A percentile compares a stretch with the other conserved stretches of the same genome.
phyloP scores from a whole-genome alignment of 2,888 invertebrate genomes.

The Andrena praecox region DNA sequence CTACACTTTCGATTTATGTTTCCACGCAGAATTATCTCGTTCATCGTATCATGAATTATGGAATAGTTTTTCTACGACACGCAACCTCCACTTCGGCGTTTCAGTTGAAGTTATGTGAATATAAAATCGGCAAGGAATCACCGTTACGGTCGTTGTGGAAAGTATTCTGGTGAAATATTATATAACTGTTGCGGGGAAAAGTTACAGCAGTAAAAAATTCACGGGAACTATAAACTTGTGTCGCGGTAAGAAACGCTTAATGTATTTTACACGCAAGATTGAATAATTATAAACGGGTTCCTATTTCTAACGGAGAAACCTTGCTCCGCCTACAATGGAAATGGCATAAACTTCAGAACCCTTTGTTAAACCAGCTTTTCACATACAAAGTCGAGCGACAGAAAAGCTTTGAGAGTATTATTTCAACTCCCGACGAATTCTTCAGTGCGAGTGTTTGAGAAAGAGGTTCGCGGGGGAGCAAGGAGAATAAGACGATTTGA shows the following conservation, averaged over 20 bases:
- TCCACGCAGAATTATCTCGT: neutral
- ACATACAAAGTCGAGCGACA: neutral
- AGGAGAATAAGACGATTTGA: conserved; percentile 26
- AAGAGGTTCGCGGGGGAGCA: neutral
- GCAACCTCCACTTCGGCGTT: neutral
- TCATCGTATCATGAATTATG: conserved; percentile 2
- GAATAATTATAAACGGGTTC: neutral
- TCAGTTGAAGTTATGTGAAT: neutral
- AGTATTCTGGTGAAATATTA: neutral
- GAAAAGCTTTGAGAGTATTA: neutral
- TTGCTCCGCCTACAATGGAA: neutral
- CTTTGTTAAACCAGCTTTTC: conserved; percentile 1
- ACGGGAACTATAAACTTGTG: no score
- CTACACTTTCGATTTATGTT: conserved; percentile 1
- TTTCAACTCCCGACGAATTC: conserved; percentile 1
- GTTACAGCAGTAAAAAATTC: neutral
- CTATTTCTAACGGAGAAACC: neutral
- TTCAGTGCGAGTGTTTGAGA: conserved; percentile 2
- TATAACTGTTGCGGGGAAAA: neutral
- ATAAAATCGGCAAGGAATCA: neutral
- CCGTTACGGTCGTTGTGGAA: neutral
- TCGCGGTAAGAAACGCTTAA: no score
- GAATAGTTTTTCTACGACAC: neutral
- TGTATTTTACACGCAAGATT: neutral
- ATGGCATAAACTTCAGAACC: neutral